Conservation (phyloP, 2,888 invertebrate species). For the Drosophila borborema region DNA sequence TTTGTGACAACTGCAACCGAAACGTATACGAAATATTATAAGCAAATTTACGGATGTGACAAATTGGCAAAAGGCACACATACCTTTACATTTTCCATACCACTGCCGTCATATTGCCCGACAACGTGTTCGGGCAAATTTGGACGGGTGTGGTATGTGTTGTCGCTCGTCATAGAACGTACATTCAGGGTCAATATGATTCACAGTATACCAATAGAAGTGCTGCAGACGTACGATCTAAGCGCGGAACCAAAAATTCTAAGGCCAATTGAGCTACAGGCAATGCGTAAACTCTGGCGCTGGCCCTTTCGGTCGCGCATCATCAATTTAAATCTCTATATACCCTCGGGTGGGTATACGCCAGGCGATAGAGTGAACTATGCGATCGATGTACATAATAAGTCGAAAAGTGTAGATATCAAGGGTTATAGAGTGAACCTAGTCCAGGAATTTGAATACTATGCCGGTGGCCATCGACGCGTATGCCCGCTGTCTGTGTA, state of each 20-base stretch:
- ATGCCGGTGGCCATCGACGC: background rate
- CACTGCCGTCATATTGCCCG: background rate
- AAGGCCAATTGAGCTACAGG: background rate
- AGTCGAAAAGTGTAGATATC: background rate
- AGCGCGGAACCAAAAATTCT: background rate
- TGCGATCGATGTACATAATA: background rate
- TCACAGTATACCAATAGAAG: background rate
- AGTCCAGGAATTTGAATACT: background rate
- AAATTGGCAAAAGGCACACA: background rate
- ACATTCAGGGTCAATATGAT: background rate
- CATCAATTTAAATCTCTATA: background rate
- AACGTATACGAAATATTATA: background rate
- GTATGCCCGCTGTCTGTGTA: background rate
- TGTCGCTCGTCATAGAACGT: background rate
- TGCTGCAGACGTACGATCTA: background rate
- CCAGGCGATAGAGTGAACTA: background rate
- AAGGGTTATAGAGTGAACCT: background rate
- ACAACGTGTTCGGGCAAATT: background rate
- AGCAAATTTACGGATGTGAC: background rate
- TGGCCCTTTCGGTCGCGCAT: background rate
- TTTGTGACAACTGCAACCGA: background rate
- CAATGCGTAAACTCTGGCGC: background rate
- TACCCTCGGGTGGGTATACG: background rate
- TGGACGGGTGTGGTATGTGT: background rate
- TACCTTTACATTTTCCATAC: background rate